Conservation (phyloP, 2,113 vertebrate species). For the Barbus barbus region DNA sequence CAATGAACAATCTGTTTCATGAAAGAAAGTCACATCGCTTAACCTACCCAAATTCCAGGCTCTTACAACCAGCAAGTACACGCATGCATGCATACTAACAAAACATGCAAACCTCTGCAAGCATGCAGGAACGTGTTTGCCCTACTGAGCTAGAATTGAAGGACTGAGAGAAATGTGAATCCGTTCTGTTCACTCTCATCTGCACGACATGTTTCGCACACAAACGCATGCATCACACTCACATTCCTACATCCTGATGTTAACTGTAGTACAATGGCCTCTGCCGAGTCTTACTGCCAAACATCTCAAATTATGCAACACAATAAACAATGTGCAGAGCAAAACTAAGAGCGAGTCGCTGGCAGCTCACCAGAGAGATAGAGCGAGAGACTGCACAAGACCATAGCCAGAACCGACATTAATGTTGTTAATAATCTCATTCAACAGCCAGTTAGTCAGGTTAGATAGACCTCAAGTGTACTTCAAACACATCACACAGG, state of each 20-base stretch:
- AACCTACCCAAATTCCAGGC: slow-evolving; percentile 36
- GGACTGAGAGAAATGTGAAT: background rate
- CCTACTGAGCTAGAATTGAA: slow-evolving; percentile 12
- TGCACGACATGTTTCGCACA: background rate
- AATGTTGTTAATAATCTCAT: slow-evolving; percentile 23
- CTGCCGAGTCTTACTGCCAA: slow-evolving; percentile 17
- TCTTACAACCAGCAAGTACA: slow-evolving; percentile 24
- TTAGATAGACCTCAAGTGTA: slow-evolving; percentile 14
- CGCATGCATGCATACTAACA: background rate
- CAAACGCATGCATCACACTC: background rate
- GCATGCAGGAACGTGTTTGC: slow-evolving; percentile 48
- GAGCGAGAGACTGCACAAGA: background rate
- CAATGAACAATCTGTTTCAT: background rate
- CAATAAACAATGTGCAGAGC: slow-evolving; percentile 43
- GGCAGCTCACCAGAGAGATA: slow-evolving; percentile 15
- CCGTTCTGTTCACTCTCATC: background rate
- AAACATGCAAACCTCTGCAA: background rate
- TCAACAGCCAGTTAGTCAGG: background rate
- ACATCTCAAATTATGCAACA: slow-evolving; percentile 60
- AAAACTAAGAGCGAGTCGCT: background rate
- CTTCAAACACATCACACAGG: background rate
- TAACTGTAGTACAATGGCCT: slow-evolving; percentile 19
- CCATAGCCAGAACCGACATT: slow-evolving; percentile 1
- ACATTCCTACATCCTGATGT: background rate
- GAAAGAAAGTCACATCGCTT: slow-evolving; percentile 2